Base-by-base conservation (phyloP, 1,140 invertebrate species). In the Zophobas morio region DNA sequence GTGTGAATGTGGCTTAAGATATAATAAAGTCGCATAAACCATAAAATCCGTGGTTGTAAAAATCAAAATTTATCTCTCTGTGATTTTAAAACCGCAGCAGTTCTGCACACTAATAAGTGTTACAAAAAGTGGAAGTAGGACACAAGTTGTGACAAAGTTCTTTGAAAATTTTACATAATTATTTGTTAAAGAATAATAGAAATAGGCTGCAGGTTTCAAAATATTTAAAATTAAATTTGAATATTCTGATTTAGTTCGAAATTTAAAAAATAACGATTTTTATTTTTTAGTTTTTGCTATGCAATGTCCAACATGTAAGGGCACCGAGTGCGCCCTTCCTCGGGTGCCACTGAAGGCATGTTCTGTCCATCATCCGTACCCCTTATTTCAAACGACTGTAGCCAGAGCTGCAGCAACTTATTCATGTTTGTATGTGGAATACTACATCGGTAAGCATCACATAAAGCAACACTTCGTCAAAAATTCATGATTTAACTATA, bases 271-370 rank as follows among this genome's bases (percentile, higher is more conserved):
- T 20, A 20, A 20, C 20, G 20, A 20, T 20, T 20, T 20, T 70
- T n/a, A 46, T 70, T 66, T 39, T 70, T 47, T 70, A 70, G 63
- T 0, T 42, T 70, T 20, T 42, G 63, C 37, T 5, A 8, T 70
- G 3, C 33, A 70, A 70, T 70, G 63, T 70, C 63, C 39, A 33
- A 70, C 63, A 3, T 70, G 63, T 70, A 46, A 20, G 3, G 39
- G 39, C 47, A 42, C 1, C 1, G 20, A 46, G 32, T 70, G 63
- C 47, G 1, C 8, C 33, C 6, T 6, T 8, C 6, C 63, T 8
- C 5, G 35, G 1, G 33, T 70, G 2, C 36, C 8, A 6, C 6
- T 70, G 2, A n/a, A 70, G 47, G 46, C 42, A 70, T 70, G 63
- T 42, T 46, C 0, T 6, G 33, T 54, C 35, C 8, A 5, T 1